Conservation (phyloP, 2,888 invertebrate species). For the Phragmatobia fuliginosa region DNA sequence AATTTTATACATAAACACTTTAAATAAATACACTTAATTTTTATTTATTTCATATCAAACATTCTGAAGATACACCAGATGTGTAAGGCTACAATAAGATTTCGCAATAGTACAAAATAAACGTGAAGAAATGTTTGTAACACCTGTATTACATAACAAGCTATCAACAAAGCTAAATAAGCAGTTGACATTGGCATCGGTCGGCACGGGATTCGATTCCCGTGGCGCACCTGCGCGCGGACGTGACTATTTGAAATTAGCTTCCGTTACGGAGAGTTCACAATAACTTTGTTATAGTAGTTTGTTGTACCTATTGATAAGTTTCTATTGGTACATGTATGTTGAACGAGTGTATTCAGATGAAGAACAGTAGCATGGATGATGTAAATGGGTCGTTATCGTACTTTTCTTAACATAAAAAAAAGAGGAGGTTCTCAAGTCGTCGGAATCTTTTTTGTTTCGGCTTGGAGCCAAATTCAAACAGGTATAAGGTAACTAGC, state of each 20-base stretch:
- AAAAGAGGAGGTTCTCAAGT: no score
- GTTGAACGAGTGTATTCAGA: neutral
- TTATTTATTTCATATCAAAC: no score
- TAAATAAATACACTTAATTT: no score
- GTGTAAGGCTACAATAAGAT: neutral
- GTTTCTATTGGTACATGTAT: constrained; percentile 4
- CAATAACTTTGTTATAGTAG: constrained; percentile 32
- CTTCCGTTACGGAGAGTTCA: constrained; percentile 43
- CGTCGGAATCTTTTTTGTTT: no score
- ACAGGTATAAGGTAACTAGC: no score
- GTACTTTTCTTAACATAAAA: no score
- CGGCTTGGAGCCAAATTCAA: no score
- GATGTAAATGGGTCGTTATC: neutral
- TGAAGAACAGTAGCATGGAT: neutral
- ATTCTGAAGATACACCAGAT: neutral
- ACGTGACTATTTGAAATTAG: constrained; percentile 55
- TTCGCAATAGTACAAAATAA: neutral
- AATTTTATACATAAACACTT: no score
- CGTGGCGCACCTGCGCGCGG: constrained; percentile 45
- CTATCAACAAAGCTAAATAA: constrained; percentile 23
- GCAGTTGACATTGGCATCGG: constrained; percentile 48
- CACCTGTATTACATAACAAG: constrained; percentile 17
- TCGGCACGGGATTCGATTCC: constrained; percentile 46
- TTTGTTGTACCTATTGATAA: constrained; percentile 17
- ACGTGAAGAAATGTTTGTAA: neutral